Base-by-base conservation (phyloP, 2,888 invertebrate genomes). In the Perdita meconis region DNA sequence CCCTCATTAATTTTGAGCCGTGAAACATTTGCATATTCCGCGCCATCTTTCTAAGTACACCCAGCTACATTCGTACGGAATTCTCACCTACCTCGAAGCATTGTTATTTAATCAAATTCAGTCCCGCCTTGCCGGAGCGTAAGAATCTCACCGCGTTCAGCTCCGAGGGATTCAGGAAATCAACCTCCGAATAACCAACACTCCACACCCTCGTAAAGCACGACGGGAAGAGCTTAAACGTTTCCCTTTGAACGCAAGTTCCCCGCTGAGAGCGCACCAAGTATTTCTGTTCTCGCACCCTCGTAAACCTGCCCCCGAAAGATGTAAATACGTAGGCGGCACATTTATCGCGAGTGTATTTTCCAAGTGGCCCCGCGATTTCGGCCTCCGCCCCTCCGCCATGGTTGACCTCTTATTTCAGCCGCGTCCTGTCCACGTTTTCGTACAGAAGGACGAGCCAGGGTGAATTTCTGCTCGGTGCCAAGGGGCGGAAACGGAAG, bases 341-440 rank as follows among this genome's bases (percentile, higher is more conserved):
- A 57, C 73, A 51, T 75, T 75, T 75, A 60, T 75, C 66, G 75
- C 42, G 44, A 53, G 51, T 57, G 44, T 57, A 61, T 77, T 76
- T 61, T 56, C 67, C 61, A 56, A 34, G 13, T 26, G 34, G 24
- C 13, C 26, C 44, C 38, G 13, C 65, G 61, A 63, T 68, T 68
- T 53, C 56, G 57, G 34, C 57, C 61, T 19, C 19, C 47, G 16
- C 22, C 47, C 10, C 22, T 19, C 47, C 19, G 10, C 47, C 57
- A 24, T 55, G 34, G 75, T 38, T 57, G 55, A 63, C 61, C 70
- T 72, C 61, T 53, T 60, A 69, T 72, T 64, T 68, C 66, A 76
- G 71, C 61, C 22, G 63, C 53, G 61, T 67, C 61, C 64, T 53
- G 64, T 50, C 60, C 61, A 34, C 64, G 64, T 68, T 80, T 82